Evolutionary conservation across 2,888 invertebrate genomes (phyloP), one percentile per base, ranked within the genome.

Genomic region (Agrotis exclamationis): DNA sequence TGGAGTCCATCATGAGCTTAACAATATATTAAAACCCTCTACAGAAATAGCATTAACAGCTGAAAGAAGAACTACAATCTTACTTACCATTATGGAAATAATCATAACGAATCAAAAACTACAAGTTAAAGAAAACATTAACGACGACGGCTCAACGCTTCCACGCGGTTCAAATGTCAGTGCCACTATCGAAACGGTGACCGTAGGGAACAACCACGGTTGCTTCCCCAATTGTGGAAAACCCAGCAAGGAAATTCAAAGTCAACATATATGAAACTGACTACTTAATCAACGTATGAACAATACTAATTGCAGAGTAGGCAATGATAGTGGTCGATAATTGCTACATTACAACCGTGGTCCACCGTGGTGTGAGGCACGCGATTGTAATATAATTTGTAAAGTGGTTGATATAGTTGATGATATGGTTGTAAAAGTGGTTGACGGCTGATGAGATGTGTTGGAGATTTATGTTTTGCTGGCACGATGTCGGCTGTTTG

Each of bases 311-410:
- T 60, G 33, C 54, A 65, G 24, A 60, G 33, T 47, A 18, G 63
- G 60, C 45, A 74, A 79, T 39, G 70, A 79, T 75, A 74, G 47
- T 45, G 45, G 24, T 24, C 70, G 66, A 70, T 76, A 76, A 79
- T 70, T 76, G 76, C 50, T 18, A 67, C 39, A 67, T 80, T 64
- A 66, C 7, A 63, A 56, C 44, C 56, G 59, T 70, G 48, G 33
- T 51, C 57, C 50, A 63, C 1, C 14, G 68, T 51, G 50, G 59
- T 63, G 68, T 63, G 56, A 60, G 39, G 16, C 81, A 79, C 60
- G 79, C 79, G 50, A 79, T 24, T 51, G 24, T 39, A 51, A 54
- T 13, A 63, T 39, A 3, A 62, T 53, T 74, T 53, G 24, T 39
- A 24, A 39, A 1, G n/a, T n/a, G 4, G 39, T 22, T 44, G 11